Evolutionary conservation across 1,140 invertebrate genomes (phyloP).

Genomic region (Drosophila serrata): DNA sequence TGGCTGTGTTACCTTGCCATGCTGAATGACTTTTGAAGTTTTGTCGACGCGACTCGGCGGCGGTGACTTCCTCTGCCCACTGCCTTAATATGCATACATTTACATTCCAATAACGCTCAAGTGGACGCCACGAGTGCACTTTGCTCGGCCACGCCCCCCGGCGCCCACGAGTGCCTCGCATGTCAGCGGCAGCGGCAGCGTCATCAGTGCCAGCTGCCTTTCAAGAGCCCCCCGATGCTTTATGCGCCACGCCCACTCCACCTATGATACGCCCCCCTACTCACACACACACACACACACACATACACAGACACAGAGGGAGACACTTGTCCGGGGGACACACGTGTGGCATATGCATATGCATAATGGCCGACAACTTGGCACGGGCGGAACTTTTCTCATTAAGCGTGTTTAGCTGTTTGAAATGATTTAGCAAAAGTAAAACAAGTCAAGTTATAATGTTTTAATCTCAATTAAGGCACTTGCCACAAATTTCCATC

Average conservation of each 20-base stretch:
- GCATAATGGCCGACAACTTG: constrained; percentile 69
- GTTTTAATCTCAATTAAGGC: constrained; percentile 83
- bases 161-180: constrained; percentile 65
- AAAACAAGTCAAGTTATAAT: constrained; percentile 84
- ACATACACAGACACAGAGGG: neutral
- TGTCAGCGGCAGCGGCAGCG: constrained; percentile 76
- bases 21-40: constrained; percentile 81
- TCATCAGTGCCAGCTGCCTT: constrained; percentile 59
- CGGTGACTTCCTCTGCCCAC: constrained; percentile 25
- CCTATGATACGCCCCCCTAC: constrained; percentile 17
- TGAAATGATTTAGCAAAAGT: constrained; percentile 81
- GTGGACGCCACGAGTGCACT: constrained; percentile 79
- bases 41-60: constrained; percentile 55
- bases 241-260: constrained; percentile 44
- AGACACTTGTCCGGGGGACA: constrained; percentile 6
- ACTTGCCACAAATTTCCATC: constrained; percentile 75
- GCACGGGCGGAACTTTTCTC: constrained; percentile 74
- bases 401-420: constrained; percentile 83
- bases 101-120: constrained; percentile 84
- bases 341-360: constrained; percentile 55
- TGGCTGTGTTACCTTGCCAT: constrained; percentile 21
- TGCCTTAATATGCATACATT: constrained; percentile 78
- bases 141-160: constrained; percentile 46
- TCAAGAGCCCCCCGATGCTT: constrained; percentile 62
- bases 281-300: neutral